Evolutionary conservation across 2,888 invertebrate genomes (phyloP).

Genomic region (Callyntrura sp.): DNA sequence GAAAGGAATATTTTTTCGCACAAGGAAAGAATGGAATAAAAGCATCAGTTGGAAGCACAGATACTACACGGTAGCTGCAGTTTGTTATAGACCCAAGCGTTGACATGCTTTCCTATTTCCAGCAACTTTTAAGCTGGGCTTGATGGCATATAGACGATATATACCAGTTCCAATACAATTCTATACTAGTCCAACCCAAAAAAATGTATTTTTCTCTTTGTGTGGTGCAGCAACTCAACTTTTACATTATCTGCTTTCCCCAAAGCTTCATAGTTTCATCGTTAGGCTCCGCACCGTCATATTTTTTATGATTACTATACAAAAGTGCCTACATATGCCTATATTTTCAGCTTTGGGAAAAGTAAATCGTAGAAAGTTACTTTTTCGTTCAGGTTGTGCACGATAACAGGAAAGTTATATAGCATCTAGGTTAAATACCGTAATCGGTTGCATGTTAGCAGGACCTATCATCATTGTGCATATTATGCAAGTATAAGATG

Average conservation of each 20-base stretch:
- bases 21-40: background rate
- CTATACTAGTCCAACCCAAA: too few relatives aligned
- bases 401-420: background rate
- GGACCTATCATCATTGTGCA: background rate
- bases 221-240: background rate
- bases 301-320: too few relatives aligned
- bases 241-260: background rate
- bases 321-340: too few relatives aligned
- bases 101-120: background rate
- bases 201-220: background rate
- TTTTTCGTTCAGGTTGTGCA: too few relatives aligned
- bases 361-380: too few relatives aligned
- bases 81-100: background rate
- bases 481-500: background rate
- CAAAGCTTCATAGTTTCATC: background rate
- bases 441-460: background rate
- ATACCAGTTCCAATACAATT: background rate
- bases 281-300: too few relatives aligned
- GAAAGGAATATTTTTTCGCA: background rate
- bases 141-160: background rate
- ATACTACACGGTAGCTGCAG: background rate
- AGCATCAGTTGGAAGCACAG: background rate
- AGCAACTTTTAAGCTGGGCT: background rate
- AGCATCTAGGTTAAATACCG: background rate
- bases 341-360: too few relatives aligned